phyloP scores from a whole-genome alignment of 1,140 invertebrate genomes.

The Drosophila sechellia region DNA sequence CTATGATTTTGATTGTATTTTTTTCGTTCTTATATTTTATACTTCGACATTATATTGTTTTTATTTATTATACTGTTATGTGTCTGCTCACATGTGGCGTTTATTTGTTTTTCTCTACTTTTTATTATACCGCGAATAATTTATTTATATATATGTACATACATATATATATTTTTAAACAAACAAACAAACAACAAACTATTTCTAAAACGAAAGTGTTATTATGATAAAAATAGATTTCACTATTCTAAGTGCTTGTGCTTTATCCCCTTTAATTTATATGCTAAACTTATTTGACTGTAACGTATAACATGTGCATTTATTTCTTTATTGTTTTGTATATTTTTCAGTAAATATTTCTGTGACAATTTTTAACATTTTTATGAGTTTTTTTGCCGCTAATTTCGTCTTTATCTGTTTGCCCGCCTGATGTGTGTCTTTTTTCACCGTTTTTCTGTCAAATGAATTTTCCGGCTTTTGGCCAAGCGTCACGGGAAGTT shows the following conservation, averaged over 20 bases:
- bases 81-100: neutral
- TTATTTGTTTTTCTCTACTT: neutral
- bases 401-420: conserved; percentile 21
- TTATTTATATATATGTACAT: no score
- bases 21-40: neutral
- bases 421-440: neutral
- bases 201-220: neutral
- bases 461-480: conserved; percentile 39
- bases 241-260: neutral
- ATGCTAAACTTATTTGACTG: neutral
- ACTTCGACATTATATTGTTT: neutral
- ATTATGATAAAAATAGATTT: conserved; percentile 3
- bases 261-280: neutral
- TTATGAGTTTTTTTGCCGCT: conserved; percentile 35
- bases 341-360: conserved; percentile 2
- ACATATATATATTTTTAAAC: no score
- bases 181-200: no score
- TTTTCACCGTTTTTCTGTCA: conserved; percentile 4
- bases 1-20: neutral
- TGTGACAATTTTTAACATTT: conserved; percentile 3
- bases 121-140: neutral
- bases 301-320: neutral
- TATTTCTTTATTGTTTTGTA: neutral
- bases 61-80: neutral
- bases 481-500: conserved; percentile 68